Evolutionary conservation across 2,797 vertebrate species (phyloP), one percentile per base, ranked within the genome.

Genomic region (Thunnus albacares): DNA sequence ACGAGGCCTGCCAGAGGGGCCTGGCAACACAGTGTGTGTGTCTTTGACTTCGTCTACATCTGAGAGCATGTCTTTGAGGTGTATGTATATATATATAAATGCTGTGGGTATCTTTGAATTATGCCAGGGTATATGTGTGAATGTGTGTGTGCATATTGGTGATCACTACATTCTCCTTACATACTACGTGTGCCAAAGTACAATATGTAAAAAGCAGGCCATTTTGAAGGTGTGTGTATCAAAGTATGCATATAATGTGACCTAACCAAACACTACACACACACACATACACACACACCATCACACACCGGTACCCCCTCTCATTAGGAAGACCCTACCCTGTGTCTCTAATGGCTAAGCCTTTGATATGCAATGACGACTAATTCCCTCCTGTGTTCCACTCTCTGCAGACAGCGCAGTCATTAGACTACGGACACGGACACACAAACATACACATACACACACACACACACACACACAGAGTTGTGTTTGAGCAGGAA

Each of bases 321-420:
- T 95, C 93, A 95, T 95, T 95, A 95, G 81, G 81, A 88, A 90
- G 92, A 91, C 84, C 89, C 87, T 86, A 83, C 83, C 83, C 84
- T 60, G 71, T 71, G 88, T 93, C 92, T 94, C 90, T 86, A 87
- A 94, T 92, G 88, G 89, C 83, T 89, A 49, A 90, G 75, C 88
- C 94, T 95, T 95, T 96, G 94, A 96, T 95, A 95, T 95, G 93
- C 93, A 96, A 95, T 92, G 89, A 94, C 47, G 88, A 92, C 93
- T 94, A 94, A 95, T 95, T 95, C 94, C 95, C 95, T 88, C 87
- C 88, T 91, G 94, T 93, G 91, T 92, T 90, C 82, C 72, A 53
- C 82, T 94, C 94, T 94, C 91, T 64, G 87, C 85, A 90, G 94
- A 93, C 91, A 89, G 83, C 81, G 0, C 87, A 82, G 85, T 93